Base-by-base conservation (phyloP, 2,113 vertebrate species). In the Nicator chloris region DNA sequence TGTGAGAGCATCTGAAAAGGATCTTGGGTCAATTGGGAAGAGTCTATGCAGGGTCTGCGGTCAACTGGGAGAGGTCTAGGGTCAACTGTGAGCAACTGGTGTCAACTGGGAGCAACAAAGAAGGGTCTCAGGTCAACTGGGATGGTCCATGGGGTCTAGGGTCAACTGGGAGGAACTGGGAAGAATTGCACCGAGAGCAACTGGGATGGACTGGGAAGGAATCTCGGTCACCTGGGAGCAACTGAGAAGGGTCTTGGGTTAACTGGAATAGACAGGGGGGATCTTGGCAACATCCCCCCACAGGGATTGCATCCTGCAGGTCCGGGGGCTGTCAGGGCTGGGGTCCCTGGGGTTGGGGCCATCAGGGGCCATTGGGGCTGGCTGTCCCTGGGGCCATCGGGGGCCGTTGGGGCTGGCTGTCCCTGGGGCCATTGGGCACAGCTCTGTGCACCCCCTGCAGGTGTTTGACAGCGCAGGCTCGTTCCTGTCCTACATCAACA, bases 401-500 rank as follows among this genome's bases (percentile, higher is more conserved):
- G n/a, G 30, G 30, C 17, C 3, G 2, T 30, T 5, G 13, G 33
- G 39, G 6, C 45, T 10, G 37, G 51, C 14, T 0, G 16, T 66
- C 49, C 3, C 0, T 42, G 66, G 27, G 61, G 60, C n/a, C 10
- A 0, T 1, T 8, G n/a, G 53, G 44, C 19, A 35, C 28, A 21
- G 10, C 37, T 1, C 1, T 17, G 60, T 45, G n/a, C 56, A 5
- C 28, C 3, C 42, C 53, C 87, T 6, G 6, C 96, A 99, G 99
- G 99, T 99, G 47, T 99, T 99, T 4, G 99, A 99, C 98, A 99
- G 99, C 84, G 97, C 99, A 6, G 99, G 99, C 53, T 99, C 99
- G 14, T 99, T 99, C 97, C 98, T 99, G 51, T 99, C 99, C 50
- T 99, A 99, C 96, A 99, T 99, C 97, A 99, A 99, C 98, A 99